Base-by-base conservation (phyloP, 2,113 vertebrate species). In the Thermophis baileyi region DNA sequence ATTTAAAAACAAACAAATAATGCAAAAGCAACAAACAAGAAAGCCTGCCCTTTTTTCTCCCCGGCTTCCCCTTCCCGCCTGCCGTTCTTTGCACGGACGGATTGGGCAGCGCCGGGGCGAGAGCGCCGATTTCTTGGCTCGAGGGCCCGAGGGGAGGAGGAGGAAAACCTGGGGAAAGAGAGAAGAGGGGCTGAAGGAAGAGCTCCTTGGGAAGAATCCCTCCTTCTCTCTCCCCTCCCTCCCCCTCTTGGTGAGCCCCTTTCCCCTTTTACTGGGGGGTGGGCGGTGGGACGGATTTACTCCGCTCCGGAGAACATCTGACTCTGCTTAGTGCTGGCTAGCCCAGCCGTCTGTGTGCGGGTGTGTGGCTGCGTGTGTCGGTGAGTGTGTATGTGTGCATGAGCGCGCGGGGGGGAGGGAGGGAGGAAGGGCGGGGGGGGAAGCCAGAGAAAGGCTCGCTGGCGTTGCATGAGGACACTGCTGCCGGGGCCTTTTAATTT, bases 251-350 rank as follows among this genome's bases (percentile, higher is more conserved):
- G 14, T 16, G 49, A 88, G 87, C 96, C 95, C 95, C 95, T 97
- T 96, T 97, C 97, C 97, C 95, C 96, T 97, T 96, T 96, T 5
- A 94, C 96, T 96, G 97, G 97, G 16, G 97, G 97, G 97, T 2
- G 53, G 22, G 49, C 40, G 40, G 88, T 27, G 49, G 35, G 97
- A 97, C 97, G 97, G 97, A 97, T 97, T 98, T 98, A 97, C 97
- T 97, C 96, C 98, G 97, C 98, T 98, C 98, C 98, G 98, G 95
- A 97, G 98, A 98, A 99, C 98, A 98, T 99, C 98, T 98, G 98
- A 99, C 98, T 98, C 97, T 97, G 98, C 98, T 98, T 98, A 97
- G 98, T 96, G 95, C 91, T 92, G 95, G 93, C 92, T 0, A 97
- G 98, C 96, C 98, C 98, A 98, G 98, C 98, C 98, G 98, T 94